Percentiles rank a stretch among this genome's conserved stretches.
Evolutionary conservation across 2,888 invertebrate genomes (phyloP).

Genomic region (Euzophera pinguis): DNA sequence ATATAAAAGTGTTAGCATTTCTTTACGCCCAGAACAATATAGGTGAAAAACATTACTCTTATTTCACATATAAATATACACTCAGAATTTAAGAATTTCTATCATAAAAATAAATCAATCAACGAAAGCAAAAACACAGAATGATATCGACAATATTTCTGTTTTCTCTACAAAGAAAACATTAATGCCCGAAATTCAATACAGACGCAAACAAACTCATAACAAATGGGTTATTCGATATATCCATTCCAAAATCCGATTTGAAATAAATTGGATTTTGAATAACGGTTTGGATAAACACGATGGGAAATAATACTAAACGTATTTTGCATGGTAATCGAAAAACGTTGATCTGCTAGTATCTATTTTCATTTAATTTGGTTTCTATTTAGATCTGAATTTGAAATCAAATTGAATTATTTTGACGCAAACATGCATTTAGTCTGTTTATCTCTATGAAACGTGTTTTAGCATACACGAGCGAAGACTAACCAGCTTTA

Average conservation of each 20-base stretch:
- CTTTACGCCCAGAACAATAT: too few relatives aligned
- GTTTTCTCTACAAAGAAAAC: slow-evolving; percentile 16
- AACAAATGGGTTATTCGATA: slow-evolving; percentile 61
- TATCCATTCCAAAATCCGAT: slow-evolving; percentile 60
- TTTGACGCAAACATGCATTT: background rate
- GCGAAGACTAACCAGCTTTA: too few relatives aligned
- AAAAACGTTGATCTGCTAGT: slow-evolving; percentile 14
- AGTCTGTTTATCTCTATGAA: background rate
- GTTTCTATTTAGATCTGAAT: slow-evolving; percentile 1
- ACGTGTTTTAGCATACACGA: too few relatives aligned
- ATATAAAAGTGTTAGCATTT: too few relatives aligned
- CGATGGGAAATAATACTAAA: slow-evolving; percentile 28
- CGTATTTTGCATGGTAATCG: slow-evolving; percentile 28
- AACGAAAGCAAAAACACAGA: background rate
- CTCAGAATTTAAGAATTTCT: background rate
- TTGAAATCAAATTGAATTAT: background rate
- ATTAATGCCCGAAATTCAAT: slow-evolving; percentile 47
- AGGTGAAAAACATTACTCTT: too few relatives aligned
- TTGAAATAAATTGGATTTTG: slow-evolving; percentile 70
- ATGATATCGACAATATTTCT: slow-evolving; percentile 20
- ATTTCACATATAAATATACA: too few relatives aligned
- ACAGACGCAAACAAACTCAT: slow-evolving; percentile 46
- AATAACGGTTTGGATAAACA: slow-evolving; percentile 54
- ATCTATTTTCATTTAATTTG: slow-evolving; percentile 6
- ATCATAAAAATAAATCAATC: background rate